phyloP scores from a whole-genome alignment of 2,888 invertebrate species.

The Drosophila sordidula region DNA sequence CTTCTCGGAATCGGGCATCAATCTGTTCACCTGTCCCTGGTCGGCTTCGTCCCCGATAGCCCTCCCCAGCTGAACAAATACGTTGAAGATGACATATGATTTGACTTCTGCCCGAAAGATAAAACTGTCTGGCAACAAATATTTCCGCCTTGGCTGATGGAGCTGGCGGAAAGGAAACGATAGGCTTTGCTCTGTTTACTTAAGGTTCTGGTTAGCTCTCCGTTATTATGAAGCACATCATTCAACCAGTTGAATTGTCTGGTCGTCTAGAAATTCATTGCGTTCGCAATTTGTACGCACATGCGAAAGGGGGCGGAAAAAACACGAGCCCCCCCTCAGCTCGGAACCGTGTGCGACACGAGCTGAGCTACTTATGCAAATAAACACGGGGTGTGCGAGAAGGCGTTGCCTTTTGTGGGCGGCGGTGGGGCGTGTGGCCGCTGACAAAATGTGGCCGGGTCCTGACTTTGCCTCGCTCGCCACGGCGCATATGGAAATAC shows the following conservation, averaged over 20 bases:
- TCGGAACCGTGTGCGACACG: slow-evolving; percentile 4
- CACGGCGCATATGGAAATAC: slow-evolving; percentile 61
- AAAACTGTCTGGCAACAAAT: slow-evolving; percentile 78
- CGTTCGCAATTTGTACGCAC: slow-evolving; percentile 66
- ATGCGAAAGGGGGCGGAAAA: slow-evolving; percentile 26
- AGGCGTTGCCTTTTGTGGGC: slow-evolving; percentile 43
- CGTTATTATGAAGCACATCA: slow-evolving; percentile 77
- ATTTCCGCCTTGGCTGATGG: slow-evolving; percentile 58
- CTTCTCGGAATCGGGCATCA: slow-evolving; percentile 51
- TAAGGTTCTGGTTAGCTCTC: slow-evolving; percentile 69
- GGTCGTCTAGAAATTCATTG: slow-evolving; percentile 48
- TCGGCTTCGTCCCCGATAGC: neutral
- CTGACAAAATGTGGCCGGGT: slow-evolving; percentile 17
- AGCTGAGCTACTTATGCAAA: slow-evolving; percentile 74
- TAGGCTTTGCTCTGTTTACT: slow-evolving; percentile 63
- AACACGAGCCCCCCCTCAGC: neutral
- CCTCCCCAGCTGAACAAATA: slow-evolving; percentile 65
- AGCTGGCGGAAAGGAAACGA: slow-evolving; percentile 26
- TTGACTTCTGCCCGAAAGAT: slow-evolving; percentile 70
- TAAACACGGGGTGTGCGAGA: slow-evolving; percentile 65
- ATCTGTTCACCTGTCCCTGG: slow-evolving; percentile 47
- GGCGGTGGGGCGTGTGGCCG: slow-evolving; percentile 6
- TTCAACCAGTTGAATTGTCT: slow-evolving; percentile 74
- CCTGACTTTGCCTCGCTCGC: slow-evolving; percentile 36
- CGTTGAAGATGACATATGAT: slow-evolving; percentile 80